Evolutionary conservation across 92 coral and sea anemone species (phyloP).

Genomic region (Pocillopora meandrina): DNA sequence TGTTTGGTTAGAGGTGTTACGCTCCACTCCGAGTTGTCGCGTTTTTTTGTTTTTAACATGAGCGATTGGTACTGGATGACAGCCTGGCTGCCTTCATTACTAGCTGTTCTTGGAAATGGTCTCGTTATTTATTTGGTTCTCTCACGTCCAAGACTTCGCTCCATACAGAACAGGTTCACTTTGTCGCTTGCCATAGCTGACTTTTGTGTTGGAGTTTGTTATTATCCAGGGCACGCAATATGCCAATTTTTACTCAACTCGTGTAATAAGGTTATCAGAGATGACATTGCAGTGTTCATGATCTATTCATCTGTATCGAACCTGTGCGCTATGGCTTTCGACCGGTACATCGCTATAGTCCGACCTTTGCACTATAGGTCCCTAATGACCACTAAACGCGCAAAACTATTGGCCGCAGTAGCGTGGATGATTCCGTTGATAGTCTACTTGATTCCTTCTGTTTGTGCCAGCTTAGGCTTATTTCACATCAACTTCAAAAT

Average conservation of each 20-base stretch:
- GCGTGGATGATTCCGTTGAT: constrained; percentile 26
- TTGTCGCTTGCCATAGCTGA: constrained; percentile 37
- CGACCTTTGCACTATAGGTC: constrained; percentile 30
- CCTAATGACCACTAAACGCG: constrained; percentile 17
- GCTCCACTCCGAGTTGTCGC: background rate
- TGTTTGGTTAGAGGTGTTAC: background rate
- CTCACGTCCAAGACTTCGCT: constrained; percentile 4
- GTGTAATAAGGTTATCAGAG: constrained; percentile 9
- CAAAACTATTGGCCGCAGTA: background rate
- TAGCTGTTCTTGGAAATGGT: constrained; percentile 26
- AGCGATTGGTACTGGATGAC: constrained; percentile 24
- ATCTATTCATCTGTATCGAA: constrained; percentile 25
- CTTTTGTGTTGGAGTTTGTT: constrained; percentile 15
- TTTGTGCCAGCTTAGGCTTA: constrained; percentile 20
- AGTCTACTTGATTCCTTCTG: constrained; percentile 14
- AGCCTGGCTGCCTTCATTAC: constrained; percentile 28
- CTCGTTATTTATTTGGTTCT: constrained; percentile 23
- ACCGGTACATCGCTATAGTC: constrained; percentile 41
- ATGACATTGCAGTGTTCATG: constrained; percentile 24
- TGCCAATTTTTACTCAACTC: constrained; percentile 21
- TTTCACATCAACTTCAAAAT: background rate
- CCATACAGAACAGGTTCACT: constrained; percentile 18
- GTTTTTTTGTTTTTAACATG: background rate
- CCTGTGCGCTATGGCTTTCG: constrained; percentile 34
- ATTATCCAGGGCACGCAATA: constrained; percentile 24